phyloP scores from a whole-genome alignment of 2,888 invertebrate genomes.

The Oxyteleia sp. region DNA sequence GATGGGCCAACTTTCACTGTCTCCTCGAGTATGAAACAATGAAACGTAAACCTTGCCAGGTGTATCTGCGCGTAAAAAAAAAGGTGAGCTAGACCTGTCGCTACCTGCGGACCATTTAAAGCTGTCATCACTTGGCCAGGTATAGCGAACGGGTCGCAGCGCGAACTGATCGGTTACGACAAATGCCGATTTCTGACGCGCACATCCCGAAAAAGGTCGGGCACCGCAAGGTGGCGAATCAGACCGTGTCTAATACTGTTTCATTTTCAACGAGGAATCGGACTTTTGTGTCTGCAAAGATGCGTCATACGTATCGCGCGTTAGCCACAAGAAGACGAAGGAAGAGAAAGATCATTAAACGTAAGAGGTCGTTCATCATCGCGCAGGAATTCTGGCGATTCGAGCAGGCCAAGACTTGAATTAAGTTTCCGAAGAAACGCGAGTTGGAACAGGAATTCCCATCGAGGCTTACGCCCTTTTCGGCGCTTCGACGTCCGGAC shows the following conservation, averaged over 20 bases:
- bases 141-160: slow-evolving; percentile 36
- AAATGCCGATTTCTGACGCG: slow-evolving; percentile 26
- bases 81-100: slow-evolving; percentile 52
- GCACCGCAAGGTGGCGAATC: slow-evolving; percentile 36
- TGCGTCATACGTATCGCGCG: slow-evolving; percentile 5
- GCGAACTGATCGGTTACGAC: slow-evolving; percentile 41
- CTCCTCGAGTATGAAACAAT: too few species aligned
- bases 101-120: slow-evolving; percentile 58
- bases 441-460: neutral
- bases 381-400: slow-evolving; percentile 7
- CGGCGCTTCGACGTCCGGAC: neutral
- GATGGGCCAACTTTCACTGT: too few species aligned
- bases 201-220: slow-evolving; percentile 13
- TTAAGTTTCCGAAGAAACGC: neutral
- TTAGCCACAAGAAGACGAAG: slow-evolving; percentile 34
- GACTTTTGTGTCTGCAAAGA: slow-evolving; percentile 32
- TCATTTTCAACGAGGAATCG: slow-evolving; percentile 38
- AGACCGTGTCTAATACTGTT: slow-evolving; percentile 55
- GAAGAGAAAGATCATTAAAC: slow-evolving; percentile 24
- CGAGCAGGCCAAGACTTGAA: neutral
- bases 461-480: neutral
- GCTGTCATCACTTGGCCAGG: slow-evolving; percentile 61
- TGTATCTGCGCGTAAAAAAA: too few species aligned
- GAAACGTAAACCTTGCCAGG: too few species aligned
- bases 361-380: slow-evolving; percentile 29